Evolutionary conservation across 2,113 vertebrate species (phyloP), one percentile per base, ranked within the genome.

Genomic region (Solenodon paradoxus): DNA sequence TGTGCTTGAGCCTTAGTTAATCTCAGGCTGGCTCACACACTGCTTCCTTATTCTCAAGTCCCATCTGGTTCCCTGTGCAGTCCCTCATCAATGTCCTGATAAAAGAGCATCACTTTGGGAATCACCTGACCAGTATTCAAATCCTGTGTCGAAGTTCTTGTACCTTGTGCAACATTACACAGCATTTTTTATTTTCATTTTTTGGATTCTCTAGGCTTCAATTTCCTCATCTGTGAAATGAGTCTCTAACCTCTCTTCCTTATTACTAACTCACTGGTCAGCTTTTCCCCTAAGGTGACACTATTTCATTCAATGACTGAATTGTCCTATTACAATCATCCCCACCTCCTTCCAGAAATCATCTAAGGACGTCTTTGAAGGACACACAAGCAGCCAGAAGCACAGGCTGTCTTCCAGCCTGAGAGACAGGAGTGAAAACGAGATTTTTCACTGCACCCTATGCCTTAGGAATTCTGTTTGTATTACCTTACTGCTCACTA

Each of bases 341-440:
- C 8, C 26, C 4, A 3, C 16, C 11, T 80, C 38, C 64, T 86
- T 64, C 40, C 83, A 66, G 26, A 86, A 68, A 38, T 38, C 55
- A 22, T 38, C 45, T 32, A 5, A 61, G 20, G 8, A 6, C 32
- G 7, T 38, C 66, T 32, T 35, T 19, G 35, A 51, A 69, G 63
- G 53, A 9, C 3, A 16, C 17, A 5, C 9, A n/a, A 66, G 71
- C 77, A 28, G 82, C 10, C 35, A 81, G 0, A 26, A 19, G 3
- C 24, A 16, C 1, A 30, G 3, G 40, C 9, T 10, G 28, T 59
- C 16, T 69, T 51, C 9, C 20, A 68, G 77, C 26, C 42, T 24
- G 22, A 15, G 24, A 77, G 24, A 42, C 0, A 35, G 22, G 10
- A 10, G 0, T 3, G 30, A 19, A 49, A n/a, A 7, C 16, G 11